A percentile compares a stretch with the other conserved stretches of the same genome.
These are phyloP conservation scores for Camponotus floridanus DNA, from an alignment of 1,140 invertebrate species.

Conservation along the genomic window DNA sequence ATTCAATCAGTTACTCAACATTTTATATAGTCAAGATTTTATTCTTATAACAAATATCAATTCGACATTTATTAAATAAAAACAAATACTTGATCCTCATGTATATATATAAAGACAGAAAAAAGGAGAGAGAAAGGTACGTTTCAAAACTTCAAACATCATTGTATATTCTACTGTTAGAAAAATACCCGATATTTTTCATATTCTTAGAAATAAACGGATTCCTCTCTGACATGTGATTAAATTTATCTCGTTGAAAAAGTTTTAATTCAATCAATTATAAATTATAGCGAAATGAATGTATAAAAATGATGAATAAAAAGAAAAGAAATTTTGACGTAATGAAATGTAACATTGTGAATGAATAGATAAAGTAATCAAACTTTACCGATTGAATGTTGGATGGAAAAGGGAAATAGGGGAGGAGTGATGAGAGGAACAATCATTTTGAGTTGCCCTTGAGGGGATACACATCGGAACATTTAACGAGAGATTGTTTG, in stretches of 20 bases:
- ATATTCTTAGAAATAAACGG: not conserved
- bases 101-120: no score
- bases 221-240: not conserved
- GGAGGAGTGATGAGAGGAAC: not conserved
- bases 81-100: not conserved
- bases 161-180: not conserved
- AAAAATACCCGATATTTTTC: conserved; percentile 1
- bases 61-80: conserved; percentile 3
- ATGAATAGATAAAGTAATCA: not conserved
- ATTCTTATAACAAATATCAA: not conserved
- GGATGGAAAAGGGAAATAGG: not conserved
- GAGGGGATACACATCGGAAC: conserved; percentile 12
- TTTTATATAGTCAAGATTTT: no score
- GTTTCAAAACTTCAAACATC: not conserved
- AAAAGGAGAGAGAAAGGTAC: not conserved
- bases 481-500: conserved; percentile 57
- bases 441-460: conserved; percentile 18
- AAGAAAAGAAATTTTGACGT: conserved; percentile 2
- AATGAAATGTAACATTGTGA: not conserved
- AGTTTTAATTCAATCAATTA: not conserved
- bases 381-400: conserved; percentile 38
- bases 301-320: not conserved
- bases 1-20: not conserved
- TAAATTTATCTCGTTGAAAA: not conserved
- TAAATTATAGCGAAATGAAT: not conserved